A percentile compares a stretch with the other conserved stretches of the same genome.
Evolutionary conservation across 1,140 invertebrate species (phyloP).

Genomic region (Rhopalosiphum maidis): DNA sequence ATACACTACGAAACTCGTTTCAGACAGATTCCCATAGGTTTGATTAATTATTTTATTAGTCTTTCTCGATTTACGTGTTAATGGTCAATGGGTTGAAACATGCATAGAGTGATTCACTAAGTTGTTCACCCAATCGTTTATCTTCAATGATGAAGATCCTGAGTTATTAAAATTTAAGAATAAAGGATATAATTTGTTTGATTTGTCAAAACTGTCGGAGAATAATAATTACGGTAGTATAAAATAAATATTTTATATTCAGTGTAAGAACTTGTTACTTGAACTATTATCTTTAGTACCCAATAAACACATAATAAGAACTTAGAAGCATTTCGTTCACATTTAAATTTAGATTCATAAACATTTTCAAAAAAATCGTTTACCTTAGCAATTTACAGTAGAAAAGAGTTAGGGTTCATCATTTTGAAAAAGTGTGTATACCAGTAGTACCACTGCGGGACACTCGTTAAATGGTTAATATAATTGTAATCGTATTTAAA

Average conservation of each 20-base stretch:
- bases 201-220: not conserved
- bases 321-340: too few species aligned
- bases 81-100: not conserved
- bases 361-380: not conserved
- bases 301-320: too few species aligned
- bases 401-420: not conserved
- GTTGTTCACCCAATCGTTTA: not conserved
- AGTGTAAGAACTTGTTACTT: not conserved
- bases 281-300: not conserved
- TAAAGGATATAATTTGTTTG: not conserved
- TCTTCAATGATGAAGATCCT: not conserved
- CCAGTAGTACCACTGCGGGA: not conserved
- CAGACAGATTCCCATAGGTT: constrained; percentile 12
- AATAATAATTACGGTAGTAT: not conserved
- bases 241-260: not conserved
- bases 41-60: constrained; percentile 41
- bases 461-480: not conserved
- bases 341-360: not conserved
- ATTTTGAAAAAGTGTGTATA: not conserved
- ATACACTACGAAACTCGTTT: constrained; percentile 26
- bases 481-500: not conserved
- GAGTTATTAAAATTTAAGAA: not conserved
- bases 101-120: not conserved
- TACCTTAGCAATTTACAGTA: too few species aligned
- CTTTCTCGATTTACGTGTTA: not conserved